Evolutionary conservation across 2,888 invertebrate species (phyloP).

Genomic region (Epistrophe grossulariae): DNA sequence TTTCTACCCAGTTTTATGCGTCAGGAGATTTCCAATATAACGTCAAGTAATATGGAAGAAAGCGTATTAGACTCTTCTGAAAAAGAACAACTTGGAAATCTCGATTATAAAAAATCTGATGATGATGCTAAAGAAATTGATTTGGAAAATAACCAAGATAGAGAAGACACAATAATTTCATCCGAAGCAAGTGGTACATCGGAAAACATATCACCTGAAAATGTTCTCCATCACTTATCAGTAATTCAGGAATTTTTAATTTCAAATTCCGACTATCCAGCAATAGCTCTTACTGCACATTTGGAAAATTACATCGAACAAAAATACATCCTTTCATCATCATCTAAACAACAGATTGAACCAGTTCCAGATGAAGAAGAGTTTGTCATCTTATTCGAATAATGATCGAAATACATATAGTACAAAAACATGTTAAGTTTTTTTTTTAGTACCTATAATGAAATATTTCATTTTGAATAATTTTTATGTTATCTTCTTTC

Average conservation of each 20-base stretch:
- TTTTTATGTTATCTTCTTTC: neutral
- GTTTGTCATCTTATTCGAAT: conserved; percentile 81
- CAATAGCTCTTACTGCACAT: conserved; percentile 80
- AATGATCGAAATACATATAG: conserved; percentile 37
- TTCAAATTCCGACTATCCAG: conserved; percentile 80
- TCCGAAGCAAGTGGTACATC: conserved; percentile 28
- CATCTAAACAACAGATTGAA: conserved; percentile 17
- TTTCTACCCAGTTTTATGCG: conserved; percentile 82
- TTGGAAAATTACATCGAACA: conserved; percentile 81
- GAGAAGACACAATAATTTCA: conserved; percentile 72
- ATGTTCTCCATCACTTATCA: conserved; percentile 81
- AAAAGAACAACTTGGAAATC: neutral
- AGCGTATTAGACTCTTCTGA: neutral
- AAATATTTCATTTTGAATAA: neutral
- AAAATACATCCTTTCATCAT: conserved; percentile 32
- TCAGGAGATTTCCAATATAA: conserved; percentile 80
- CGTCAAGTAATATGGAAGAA: conserved; percentile 61
- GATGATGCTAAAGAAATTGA: conserved; percentile 53
- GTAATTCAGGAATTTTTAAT: conserved; percentile 81
- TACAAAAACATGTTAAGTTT: neutral
- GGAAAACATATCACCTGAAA: conserved; percentile 39
- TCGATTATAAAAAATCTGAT: conserved; percentile 3
- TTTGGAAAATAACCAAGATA: conserved; percentile 78
- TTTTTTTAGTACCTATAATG: neutral
- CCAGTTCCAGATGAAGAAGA: conserved; percentile 78